A percentile compares a stretch with the other conserved stretches of the same genome.
Evolutionary conservation across 2,113 vertebrate species (phyloP).

Genomic region (Epinephelus lanceolatus): DNA sequence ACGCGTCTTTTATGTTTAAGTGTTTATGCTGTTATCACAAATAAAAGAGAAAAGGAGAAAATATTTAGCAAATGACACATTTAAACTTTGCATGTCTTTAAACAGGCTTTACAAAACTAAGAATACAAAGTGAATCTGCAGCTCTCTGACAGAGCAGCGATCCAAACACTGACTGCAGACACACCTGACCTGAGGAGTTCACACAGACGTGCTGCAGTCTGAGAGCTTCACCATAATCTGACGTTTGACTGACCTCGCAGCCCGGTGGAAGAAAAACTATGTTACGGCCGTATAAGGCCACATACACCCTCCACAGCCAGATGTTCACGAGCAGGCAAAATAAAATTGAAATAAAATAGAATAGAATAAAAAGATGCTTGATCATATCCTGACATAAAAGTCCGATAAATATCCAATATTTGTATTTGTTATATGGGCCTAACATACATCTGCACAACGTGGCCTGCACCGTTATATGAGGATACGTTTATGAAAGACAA

Average conservation of each 20-base stretch:
- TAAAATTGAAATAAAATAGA: background rate
- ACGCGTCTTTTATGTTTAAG: no score
- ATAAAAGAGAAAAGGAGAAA: background rate
- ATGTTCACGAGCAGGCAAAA: no score
- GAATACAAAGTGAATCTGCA: background rate
- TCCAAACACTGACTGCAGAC: no score
- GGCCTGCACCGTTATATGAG: background rate
- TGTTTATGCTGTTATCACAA: background rate
- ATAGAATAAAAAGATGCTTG: background rate
- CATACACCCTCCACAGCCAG: no score
- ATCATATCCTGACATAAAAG: background rate
- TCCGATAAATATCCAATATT: no score
- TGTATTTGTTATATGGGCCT: background rate
- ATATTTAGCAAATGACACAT: no score
- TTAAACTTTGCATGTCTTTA: background rate
- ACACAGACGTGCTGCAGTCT: background rate
- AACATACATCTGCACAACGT: background rate
- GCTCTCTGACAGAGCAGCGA: background rate
- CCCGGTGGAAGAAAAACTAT: background rate
- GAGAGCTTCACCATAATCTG: background rate
- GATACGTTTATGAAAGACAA: background rate
- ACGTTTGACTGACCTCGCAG: background rate
- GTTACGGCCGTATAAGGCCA: background rate
- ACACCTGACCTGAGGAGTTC: background rate
- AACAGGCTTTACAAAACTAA: background rate